These are phyloP conservation scores for Trissonchulus sp. DNA, from an alignment of 2,888 invertebrate species.

Conservation along the genomic window DNA sequence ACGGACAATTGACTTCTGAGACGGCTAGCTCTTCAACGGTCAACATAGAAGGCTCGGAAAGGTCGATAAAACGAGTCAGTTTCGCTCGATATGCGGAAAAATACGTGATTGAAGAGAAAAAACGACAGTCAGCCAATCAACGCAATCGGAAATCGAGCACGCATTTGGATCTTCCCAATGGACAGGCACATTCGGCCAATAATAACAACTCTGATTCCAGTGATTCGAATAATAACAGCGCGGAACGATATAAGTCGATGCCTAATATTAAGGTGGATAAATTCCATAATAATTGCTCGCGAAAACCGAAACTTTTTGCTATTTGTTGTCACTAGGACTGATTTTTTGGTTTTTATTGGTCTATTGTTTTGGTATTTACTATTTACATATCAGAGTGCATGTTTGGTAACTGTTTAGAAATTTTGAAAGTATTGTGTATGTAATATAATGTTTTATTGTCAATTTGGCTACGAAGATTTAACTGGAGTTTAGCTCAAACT, in stretches of 20 bases:
- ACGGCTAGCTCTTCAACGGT: neutral
- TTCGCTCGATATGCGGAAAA: neutral
- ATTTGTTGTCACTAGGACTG: neutral
- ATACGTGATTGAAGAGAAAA: neutral
- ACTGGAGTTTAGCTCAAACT: too few relatives aligned
- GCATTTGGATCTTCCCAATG: neutral
- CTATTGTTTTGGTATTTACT: too few relatives aligned
- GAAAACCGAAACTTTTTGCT: neutral
- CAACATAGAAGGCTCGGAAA: neutral
- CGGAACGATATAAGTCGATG: neutral
- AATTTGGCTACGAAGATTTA: too few relatives aligned
- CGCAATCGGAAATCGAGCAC: neutral
- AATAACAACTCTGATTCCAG: neutral
- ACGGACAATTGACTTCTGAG: neutral
- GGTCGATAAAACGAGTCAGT: neutral
- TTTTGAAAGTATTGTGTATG: too few relatives aligned
- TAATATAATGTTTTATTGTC: too few relatives aligned
- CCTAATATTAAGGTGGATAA: neutral
- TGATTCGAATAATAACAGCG: neutral
- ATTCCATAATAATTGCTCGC: neutral
- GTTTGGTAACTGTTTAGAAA: too few relatives aligned
- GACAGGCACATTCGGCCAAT: neutral
- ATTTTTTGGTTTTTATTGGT: too few relatives aligned
- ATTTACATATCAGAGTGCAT: too few relatives aligned
- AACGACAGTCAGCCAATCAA: neutral